phyloP scores from a whole-genome alignment of 23 tunicate species.

The Pegea sp. region DNA sequence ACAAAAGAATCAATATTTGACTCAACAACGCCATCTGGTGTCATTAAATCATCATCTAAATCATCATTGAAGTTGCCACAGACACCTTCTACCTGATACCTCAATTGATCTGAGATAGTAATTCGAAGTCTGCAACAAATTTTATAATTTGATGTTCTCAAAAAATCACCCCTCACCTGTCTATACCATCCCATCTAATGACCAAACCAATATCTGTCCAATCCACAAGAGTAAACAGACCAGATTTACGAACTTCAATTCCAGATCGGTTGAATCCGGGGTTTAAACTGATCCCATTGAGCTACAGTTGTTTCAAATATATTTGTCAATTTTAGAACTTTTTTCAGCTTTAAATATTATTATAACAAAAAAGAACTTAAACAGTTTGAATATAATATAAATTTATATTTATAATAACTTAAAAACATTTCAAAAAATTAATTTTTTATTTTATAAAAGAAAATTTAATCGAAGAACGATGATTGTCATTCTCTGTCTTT shows the following conservation, averaged over 20 bases:
- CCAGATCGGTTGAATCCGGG: slow-evolving; percentile 26
- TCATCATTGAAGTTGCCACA: slow-evolving; percentile 38
- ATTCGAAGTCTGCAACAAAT: slow-evolving; percentile 12
- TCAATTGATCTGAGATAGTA: slow-evolving; percentile 16
- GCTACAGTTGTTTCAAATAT: too few relatives aligned
- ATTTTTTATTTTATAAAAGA: too few relatives aligned
- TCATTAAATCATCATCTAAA: slow-evolving; percentile 17
- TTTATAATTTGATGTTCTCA: neutral
- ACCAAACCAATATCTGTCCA: slow-evolving; percentile 12
- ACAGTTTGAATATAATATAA: too few relatives aligned
- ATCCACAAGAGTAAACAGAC: slow-evolving; percentile 24
- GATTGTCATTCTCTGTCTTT: too few relatives aligned
- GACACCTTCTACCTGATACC: slow-evolving; percentile 42
- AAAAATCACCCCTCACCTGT: slow-evolving; percentile 13
- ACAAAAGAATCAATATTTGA: too few relatives aligned
- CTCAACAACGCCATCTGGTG: slow-evolving; percentile 18
- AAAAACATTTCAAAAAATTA: too few relatives aligned
- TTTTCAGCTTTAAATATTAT: too few relatives aligned
- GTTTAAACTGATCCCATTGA: slow-evolving; percentile 17
- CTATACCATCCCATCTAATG: slow-evolving; percentile 45
- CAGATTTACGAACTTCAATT: slow-evolving; percentile 10
- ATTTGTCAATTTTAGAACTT: too few relatives aligned
- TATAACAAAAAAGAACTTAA: too few relatives aligned
- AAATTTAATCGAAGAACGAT: too few relatives aligned
- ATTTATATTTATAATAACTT: too few relatives aligned